Base-by-base conservation (phyloP, 2,113 vertebrate genomes). In the Aythya baeri region DNA sequence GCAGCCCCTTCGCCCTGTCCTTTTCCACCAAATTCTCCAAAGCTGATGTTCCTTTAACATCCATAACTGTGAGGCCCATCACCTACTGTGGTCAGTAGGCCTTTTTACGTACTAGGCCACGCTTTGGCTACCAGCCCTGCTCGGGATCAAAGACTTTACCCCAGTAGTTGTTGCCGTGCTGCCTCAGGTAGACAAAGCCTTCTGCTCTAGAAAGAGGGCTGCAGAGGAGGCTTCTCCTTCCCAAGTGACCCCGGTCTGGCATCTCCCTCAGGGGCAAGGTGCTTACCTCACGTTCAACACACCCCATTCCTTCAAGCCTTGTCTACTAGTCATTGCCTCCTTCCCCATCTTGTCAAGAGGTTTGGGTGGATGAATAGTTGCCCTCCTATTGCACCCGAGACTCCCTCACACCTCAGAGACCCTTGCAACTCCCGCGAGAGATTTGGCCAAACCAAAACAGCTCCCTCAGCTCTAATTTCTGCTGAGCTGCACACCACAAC, bases 381-480 rank as follows among this genome's bases (percentile, higher is more conserved):
- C 73, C 13, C 16, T 44, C n/a, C 0, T 0, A 0, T 15, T 38
- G 46, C 52, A 57, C 61, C 38, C 3, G 20, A 68, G 83, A 73
- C 66, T 75, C 34, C 77, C 46, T 41, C 22, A 32, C 34, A 81
- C 57, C 86, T 83, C 86, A 27, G 71, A 83, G 55, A 66, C 67
- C 72, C 22, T 5, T 38, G 15, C 29, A 38, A 31, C 52, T 74
- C 50, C 55, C 52, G 34, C 12, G 20, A 38, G 79, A 77, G 68
- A 20, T 49, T 49, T 57, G 52, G 63, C 46, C 83, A 71, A 86
- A 71, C 55, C 52, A 74, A 32, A 91, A 15, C 29, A 78, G 73
- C 86, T 90, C 76, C 93, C 58, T 93, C 73, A 41, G 86, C 62
- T 88, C 76, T 32, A 15, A 68, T 88, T 96, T 83, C 93, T 92